These are phyloP conservation scores for Chrysolina haemoptera DNA, from an alignment of 2,888 invertebrate genomes.

Conservation along the genomic window DNA sequence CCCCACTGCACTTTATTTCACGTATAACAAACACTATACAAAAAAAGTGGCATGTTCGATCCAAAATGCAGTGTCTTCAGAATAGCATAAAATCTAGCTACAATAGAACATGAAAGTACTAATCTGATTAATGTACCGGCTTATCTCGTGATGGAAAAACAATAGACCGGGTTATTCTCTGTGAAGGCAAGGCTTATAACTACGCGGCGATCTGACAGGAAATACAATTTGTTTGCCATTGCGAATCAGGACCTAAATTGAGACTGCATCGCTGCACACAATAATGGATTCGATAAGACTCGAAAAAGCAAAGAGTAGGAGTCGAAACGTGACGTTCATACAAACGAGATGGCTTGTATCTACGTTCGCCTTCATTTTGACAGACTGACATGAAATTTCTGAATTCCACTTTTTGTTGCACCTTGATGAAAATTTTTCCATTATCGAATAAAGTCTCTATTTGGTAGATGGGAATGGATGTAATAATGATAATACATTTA, in stretches of 20 bases:
- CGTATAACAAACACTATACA: neutral
- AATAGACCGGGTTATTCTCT: conserved; percentile 27
- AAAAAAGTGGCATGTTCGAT: neutral
- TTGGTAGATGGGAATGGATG: no score
- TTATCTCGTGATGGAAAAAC: conserved; percentile 25
- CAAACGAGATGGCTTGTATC: no score
- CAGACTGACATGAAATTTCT: no score
- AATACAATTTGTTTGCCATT: conserved; percentile 24
- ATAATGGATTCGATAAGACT: neutral
- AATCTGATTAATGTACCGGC: conserved; percentile 27
- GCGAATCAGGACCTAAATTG: conserved; percentile 6
- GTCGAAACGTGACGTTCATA: no score
- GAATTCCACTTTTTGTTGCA: no score
- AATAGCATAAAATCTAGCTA: conserved; percentile 10
- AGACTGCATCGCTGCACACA: neutral
- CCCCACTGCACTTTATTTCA: neutral
- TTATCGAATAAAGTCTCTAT: no score
- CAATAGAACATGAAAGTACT: conserved; percentile 11
- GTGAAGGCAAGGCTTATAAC: conserved; percentile 17
- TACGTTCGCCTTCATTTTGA: no score
- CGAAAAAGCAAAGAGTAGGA: neutral
- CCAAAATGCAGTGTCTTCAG: neutral
- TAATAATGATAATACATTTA: no score
- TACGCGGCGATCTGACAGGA: neutral
- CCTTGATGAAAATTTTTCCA: no score